Conservation (phyloP, 2,113 vertebrate species). For the Ia io region DNA sequence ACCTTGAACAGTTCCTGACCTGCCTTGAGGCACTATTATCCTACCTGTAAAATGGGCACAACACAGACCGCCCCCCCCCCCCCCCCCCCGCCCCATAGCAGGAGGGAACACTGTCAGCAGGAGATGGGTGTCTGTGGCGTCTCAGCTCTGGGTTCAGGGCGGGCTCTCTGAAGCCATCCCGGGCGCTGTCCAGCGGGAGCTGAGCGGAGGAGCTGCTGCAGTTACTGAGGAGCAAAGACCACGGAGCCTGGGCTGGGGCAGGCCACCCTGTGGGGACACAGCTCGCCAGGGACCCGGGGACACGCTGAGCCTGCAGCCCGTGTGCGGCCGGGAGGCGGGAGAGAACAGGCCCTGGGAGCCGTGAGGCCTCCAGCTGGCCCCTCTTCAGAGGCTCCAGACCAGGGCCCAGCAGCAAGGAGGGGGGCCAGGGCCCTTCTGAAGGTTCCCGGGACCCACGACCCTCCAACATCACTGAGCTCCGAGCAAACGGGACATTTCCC, state of each 20-base stretch:
- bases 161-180: neutral
- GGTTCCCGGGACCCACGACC: neutral
- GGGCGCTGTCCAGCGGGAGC: neutral
- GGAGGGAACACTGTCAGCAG: neutral
- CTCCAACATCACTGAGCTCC: neutral
- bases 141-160: neutral
- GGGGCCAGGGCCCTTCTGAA: neutral
- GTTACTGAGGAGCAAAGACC: neutral
- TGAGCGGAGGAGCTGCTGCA: accelerated
- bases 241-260: accelerated
- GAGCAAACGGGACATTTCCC: accelerated
- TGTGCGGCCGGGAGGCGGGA: neutral
- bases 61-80: neutral
- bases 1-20: neutral
- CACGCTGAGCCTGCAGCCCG: neutral
- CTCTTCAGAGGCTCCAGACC: neutral
- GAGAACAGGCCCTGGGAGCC: neutral
- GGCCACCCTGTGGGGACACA: too few relatives aligned
- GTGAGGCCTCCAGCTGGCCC: neutral
- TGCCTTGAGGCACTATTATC: too few relatives aligned
- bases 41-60: neutral
- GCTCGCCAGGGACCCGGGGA: neutral
- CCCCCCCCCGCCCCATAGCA: too few relatives aligned
- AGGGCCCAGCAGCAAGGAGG: neutral
- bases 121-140: neutral